phyloP scores from a whole-genome alignment of 2,888 invertebrate species.

The Resseliella maxima region DNA sequence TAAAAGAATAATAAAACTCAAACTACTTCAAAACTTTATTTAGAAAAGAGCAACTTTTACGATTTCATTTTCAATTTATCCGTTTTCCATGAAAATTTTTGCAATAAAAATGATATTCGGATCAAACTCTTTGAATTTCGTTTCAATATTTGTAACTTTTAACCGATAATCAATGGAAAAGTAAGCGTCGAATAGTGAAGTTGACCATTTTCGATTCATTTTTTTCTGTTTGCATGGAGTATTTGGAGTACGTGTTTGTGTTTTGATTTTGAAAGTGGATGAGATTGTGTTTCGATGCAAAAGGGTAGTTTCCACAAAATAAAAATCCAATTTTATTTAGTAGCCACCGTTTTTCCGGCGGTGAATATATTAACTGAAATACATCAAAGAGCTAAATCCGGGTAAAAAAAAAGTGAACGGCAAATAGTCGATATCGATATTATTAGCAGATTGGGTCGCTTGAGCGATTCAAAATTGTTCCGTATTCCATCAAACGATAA shows the following conservation, averaged over 20 bases:
- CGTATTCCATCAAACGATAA: not conserved
- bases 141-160: not conserved
- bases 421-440: slow-evolving; percentile 12
- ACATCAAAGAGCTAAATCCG: not conserved
- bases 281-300: slow-evolving; percentile 10
- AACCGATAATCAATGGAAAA: not conserved
- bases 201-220: slow-evolving; percentile 45
- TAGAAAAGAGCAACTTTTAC: not conserved
- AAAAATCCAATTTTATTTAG: slow-evolving; percentile 54
- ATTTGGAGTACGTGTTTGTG: not conserved
- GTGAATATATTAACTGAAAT: slow-evolving; percentile 42
- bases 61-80: not conserved
- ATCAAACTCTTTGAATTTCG: not conserved
- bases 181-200: not conserved
- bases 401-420: not conserved
- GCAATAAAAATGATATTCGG: not conserved
- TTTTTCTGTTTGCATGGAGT: not conserved
- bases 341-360: not conserved
- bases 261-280: slow-evolving; percentile 32
- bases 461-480: not conserved
- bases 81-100: not conserved
- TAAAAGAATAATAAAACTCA: not conserved
- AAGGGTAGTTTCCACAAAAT: slow-evolving; percentile 51
- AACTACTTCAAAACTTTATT: not conserved
- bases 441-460: slow-evolving; percentile 43